Conservation (phyloP, 2,888 invertebrate species). For the Nycteola revayana region DNA sequence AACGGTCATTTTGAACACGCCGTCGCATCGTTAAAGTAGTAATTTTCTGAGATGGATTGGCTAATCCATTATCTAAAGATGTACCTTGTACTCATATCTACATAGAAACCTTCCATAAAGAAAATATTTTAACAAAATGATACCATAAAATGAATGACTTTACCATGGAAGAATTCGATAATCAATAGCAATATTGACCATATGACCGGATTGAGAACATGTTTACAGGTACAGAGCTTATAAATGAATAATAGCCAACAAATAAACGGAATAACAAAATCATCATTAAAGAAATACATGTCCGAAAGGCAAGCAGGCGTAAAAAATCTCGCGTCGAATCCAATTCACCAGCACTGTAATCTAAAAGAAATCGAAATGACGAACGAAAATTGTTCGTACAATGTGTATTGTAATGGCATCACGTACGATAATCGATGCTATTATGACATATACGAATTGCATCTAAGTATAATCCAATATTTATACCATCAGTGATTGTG, state of each 20-base stretch:
- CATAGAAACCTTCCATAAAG: too few relatives aligned
- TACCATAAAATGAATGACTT: too few relatives aligned
- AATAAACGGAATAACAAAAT: conserved; percentile 31
- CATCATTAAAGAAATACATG: conserved; percentile 23
- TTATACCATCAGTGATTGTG: conserved; percentile 72
- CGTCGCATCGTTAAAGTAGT: conserved; percentile 28
- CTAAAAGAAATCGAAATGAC: conserved; percentile 70
- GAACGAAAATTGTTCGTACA: conserved; percentile 59
- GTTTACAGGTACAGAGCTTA: not conserved
- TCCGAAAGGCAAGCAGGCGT: conserved; percentile 60
- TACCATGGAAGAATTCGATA: too few relatives aligned
- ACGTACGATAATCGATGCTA: conserved; percentile 78
- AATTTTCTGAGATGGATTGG: conserved; percentile 30
- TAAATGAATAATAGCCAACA: conserved; percentile 16
- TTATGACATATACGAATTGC: conserved; percentile 80
- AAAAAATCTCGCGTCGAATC: conserved; percentile 57
- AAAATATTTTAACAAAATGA: too few relatives aligned
- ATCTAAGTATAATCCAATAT: conserved; percentile 81
- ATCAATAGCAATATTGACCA: too few relatives aligned
- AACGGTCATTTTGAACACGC: conserved; percentile 25
- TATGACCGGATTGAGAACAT: too few relatives aligned
- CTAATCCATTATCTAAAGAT: conserved; percentile 1
- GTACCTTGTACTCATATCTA: too few relatives aligned
- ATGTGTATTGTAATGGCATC: conserved; percentile 75
- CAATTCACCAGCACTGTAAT: conserved; percentile 67